Conservation (phyloP, 1,140 invertebrate genomes). For the Polypedilum pembai region DNA sequence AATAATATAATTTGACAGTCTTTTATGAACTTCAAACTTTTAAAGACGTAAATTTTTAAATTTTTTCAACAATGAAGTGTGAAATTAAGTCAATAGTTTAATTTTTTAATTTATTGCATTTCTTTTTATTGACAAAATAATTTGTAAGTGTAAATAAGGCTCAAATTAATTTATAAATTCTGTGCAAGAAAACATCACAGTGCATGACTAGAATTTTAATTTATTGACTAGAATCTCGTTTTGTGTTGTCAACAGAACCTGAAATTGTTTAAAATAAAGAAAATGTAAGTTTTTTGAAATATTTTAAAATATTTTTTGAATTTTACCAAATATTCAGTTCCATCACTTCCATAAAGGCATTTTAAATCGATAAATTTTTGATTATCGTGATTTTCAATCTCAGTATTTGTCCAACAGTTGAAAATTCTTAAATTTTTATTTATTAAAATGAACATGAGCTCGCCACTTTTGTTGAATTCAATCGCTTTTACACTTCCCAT, state of each 20-base stretch:
- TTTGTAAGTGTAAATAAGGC: too few relatives aligned
- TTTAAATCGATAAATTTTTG: neutral
- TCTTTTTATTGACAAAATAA: too few relatives aligned
- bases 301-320: neutral
- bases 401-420: neutral
- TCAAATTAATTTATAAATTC: too few relatives aligned
- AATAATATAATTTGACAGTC: too few relatives aligned
- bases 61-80: too few relatives aligned
- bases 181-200: too few relatives aligned
- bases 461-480: conserved; percentile 3
- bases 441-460: neutral
- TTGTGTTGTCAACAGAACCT: neutral
- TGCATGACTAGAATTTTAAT: neutral
- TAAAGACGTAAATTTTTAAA: too few relatives aligned
- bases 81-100: too few relatives aligned
- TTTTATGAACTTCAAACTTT: too few relatives aligned
- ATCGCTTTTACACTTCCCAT: neutral
- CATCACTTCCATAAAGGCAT: neutral
- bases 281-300: neutral
- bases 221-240: conserved; percentile 23
- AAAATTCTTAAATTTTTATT: neutral
- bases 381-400: neutral
- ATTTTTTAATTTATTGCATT: too few relatives aligned
- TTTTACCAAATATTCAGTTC: conserved; percentile 29
- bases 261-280: neutral